Evolutionary conservation across 2,797 vertebrate genomes (phyloP), one percentile per base, ranked within the genome.

Genomic region (Heterohyrax brucei): DNA sequence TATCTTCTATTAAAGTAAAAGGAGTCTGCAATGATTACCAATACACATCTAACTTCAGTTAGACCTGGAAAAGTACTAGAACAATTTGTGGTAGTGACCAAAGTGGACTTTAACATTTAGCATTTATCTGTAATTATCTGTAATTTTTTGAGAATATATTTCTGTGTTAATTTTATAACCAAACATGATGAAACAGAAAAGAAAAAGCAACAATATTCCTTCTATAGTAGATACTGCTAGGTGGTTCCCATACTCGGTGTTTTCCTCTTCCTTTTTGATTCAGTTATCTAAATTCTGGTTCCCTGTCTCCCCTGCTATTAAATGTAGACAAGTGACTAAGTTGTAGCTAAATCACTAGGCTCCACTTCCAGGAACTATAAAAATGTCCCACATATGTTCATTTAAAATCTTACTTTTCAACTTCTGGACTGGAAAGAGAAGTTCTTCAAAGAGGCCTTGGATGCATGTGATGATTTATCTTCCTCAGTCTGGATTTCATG

Each of bases 1-100:
- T 26, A 75, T 89, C 53, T 93, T 48, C 39, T 30, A 64, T 50
- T 91, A 91, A 75, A 72, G 30, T 87, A 1, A 66, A 87, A 77
- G 64, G 30, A 61, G 48, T 90, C 16, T 90, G 22, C 4, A 80
- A 87, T 24, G 84, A 85, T 33, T 80, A 62, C 44, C 56, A 78
- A 59, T 75, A 85, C 70, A 85, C 12, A 59, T 86, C 46, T 83
- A 46, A 75, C 14, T 77, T 18, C 8, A 61, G 22, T 66, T 80
- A 79, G 66, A 61, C 56, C 80, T 73, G 30, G 2, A 6, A 56
- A 24, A 82, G 1, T 21, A 30, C n/a, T 64, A 28, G 39, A 44
- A 96, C 46, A 84, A 73, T 33, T 14, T 72, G 18, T 83, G 46
- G 26, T 62, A 64, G 12, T 73, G 22, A 80, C 53, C 21, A 75